A percentile compares a stretch with the other conserved stretches of the same genome.
These are phyloP conservation scores for Nephrotoma flavescens DNA, from an alignment of 2,888 invertebrate species.

Conservation along the genomic window DNA sequence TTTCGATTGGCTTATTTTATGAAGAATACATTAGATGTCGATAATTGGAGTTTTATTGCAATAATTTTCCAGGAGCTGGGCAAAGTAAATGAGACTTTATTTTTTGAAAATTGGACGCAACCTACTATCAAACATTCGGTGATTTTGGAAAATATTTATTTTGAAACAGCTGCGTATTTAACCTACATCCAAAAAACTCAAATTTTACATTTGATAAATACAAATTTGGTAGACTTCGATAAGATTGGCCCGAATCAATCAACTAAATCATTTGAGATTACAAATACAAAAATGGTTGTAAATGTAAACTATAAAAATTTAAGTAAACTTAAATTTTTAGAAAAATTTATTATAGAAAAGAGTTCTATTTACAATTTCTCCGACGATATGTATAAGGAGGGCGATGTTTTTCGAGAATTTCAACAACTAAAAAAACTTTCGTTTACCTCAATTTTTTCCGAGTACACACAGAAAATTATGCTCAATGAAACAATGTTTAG, in stretches of 20 bases:
- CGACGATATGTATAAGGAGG: neutral
- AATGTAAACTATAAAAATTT: neutral
- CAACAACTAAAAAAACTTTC: neutral
- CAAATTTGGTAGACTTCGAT: neutral
- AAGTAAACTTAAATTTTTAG: neutral
- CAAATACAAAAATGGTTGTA: neutral
- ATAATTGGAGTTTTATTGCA: neutral
- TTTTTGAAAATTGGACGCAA: neutral
- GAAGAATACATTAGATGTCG: neutral
- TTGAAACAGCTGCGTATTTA: neutral
- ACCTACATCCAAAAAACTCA: neutral
- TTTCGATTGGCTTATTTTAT: neutral
- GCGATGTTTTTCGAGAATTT: neutral
- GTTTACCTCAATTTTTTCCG: neutral
- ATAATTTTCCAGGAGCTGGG: neutral
- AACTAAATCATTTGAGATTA: neutral
- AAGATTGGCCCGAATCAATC: neutral
- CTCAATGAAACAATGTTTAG: neutral
- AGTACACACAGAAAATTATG: neutral
- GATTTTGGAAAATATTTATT: neutral
- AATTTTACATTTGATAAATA: neutral
- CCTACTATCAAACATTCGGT: neutral
- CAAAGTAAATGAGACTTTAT: neutral
- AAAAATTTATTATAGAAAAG: neutral
- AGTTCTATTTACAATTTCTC: neutral